Conservation (phyloP, 2,113 vertebrate species). For the Neotoma lepida region DNA sequence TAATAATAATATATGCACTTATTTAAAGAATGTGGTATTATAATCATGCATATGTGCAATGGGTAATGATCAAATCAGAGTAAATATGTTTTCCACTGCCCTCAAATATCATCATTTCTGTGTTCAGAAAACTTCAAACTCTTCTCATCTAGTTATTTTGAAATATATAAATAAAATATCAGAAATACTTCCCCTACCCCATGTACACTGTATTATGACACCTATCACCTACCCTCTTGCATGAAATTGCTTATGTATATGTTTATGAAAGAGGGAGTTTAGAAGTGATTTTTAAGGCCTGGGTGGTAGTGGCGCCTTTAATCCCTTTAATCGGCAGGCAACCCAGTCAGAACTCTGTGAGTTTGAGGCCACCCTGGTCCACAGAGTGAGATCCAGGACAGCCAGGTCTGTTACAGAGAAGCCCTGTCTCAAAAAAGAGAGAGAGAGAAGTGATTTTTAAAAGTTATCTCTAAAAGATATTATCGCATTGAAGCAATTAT, state of each 20-base stretch:
- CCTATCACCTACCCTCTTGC: background rate
- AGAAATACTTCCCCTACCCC: background rate
- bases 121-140: background rate
- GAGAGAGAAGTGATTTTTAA: background rate
- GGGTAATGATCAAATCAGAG: background rate
- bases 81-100: background rate
- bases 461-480: conserved; percentile 29
- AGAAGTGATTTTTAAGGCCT: background rate
- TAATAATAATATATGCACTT: background rate
- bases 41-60: background rate
- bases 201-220: background rate
- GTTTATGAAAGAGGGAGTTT: background rate
- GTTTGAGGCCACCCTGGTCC: background rate
- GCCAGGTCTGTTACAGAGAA: background rate
- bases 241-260: background rate
- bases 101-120: background rate
- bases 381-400: background rate
- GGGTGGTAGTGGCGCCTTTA: background rate
- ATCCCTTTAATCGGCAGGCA: background rate
- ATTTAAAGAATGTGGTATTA: background rate
- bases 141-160: background rate
- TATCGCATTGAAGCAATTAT: conserved; percentile 36
- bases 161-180: background rate
- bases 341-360: background rate
- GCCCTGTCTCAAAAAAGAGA: background rate